Conservation (phyloP, 2,113 vertebrate genomes). For the Datnioides undecimradiatus region DNA sequence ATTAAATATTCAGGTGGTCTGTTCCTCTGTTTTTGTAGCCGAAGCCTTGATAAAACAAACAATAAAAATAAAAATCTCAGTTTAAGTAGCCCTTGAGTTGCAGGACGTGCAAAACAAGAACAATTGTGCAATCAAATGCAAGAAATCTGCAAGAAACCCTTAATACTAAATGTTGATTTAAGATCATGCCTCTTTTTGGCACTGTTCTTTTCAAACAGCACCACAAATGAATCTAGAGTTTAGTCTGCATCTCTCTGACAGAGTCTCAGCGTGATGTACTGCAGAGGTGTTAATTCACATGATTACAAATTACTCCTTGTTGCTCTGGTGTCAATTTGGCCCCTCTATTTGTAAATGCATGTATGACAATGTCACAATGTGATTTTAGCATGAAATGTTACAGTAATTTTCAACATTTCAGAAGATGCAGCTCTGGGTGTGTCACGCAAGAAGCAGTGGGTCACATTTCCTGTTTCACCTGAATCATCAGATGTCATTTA, state of each 20-base stretch:
- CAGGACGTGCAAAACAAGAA: not conserved
- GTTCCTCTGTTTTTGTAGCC: not conserved
- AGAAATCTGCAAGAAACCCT: not conserved
- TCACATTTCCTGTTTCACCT: not conserved
- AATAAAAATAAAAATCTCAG: not conserved
- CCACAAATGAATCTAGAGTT: not conserved
- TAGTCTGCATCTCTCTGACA: not conserved
- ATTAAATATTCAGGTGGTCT: no score
- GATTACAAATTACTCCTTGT: not conserved
- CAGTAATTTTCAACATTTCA: not conserved
- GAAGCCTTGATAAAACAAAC: not conserved
- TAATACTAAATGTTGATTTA: not conserved
- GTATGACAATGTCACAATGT: not conserved
- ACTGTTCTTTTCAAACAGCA: not conserved
- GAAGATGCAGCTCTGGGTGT: not conserved
- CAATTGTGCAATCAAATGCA: not conserved
- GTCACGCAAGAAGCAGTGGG: not conserved
- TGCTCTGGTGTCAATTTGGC: not conserved
- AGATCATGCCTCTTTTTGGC: not conserved
- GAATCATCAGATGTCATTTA: no score
- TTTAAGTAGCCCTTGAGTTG: not conserved
- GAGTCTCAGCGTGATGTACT: no score
- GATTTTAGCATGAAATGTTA: no score
- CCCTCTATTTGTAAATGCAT: not conserved
- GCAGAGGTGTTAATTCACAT: no score